These are phyloP conservation scores for Morinoia aosen DNA, from an alignment of 2,888 invertebrate genomes.

Conservation along the genomic window DNA sequence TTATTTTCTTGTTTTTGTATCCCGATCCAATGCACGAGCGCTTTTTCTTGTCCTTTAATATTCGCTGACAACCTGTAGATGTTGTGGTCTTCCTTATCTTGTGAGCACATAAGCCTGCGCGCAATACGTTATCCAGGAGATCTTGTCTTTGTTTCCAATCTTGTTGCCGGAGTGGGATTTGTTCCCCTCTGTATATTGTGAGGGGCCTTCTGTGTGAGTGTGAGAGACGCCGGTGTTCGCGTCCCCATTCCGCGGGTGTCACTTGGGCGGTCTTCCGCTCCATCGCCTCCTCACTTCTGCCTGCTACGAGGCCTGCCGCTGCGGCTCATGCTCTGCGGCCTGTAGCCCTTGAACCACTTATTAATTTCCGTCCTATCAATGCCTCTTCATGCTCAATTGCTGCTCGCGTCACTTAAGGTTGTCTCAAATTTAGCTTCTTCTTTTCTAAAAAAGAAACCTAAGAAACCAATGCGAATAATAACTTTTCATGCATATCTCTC, in stretches of 20 bases:
- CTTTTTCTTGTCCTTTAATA: not conserved
- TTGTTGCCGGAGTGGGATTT: slow-evolving; percentile 45
- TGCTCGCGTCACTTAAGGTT: not conserved
- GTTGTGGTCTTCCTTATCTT: slow-evolving; percentile 21
- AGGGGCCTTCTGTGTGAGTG: slow-evolving; percentile 7
- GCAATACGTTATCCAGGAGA: slow-evolving; percentile 48
- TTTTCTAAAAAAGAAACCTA: not conserved
- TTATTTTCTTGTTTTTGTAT: not conserved
- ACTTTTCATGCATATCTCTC: not conserved
- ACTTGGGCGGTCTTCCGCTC: slow-evolving; percentile 48
- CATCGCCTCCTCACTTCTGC: slow-evolving; percentile 31
- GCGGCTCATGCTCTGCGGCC: not conserved
- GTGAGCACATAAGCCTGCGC: slow-evolving; percentile 31
- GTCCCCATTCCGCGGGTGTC: slow-evolving; percentile 38
- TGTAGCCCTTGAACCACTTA: not conserved
- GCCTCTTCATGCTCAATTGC: not conserved
- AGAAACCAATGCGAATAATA: not conserved
- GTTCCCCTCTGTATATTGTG: slow-evolving; percentile 49
- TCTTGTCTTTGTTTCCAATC: slow-evolving; percentile 50
- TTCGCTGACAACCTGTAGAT: not conserved
- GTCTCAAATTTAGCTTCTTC: not conserved
- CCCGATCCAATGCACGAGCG: not conserved
- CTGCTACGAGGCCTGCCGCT: not conserved
- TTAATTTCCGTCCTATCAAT: not conserved
- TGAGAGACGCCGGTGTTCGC: not conserved